phyloP scores from a whole-genome alignment of 2,797 vertebrate species.

The Acanthurus tractus region DNA sequence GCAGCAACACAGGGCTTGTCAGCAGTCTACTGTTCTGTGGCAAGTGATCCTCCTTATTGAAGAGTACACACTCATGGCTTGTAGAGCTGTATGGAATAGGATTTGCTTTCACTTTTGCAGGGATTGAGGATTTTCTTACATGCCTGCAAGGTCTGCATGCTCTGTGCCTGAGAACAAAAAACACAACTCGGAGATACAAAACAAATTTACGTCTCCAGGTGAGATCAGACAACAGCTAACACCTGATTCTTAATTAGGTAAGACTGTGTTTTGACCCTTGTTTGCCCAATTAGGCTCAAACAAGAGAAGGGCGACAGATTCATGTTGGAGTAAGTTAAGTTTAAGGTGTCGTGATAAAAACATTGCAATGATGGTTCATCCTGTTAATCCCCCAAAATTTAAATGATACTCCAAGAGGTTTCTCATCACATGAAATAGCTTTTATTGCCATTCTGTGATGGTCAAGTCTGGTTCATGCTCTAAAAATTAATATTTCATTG shows the following conservation, averaged over 20 bases:
- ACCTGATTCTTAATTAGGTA: conserved; percentile 3
- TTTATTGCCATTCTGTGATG: no score
- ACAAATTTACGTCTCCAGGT: conserved; percentile 24
- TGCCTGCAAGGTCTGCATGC: background rate
- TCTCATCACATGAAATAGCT: no score
- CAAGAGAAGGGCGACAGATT: conserved; percentile 17
- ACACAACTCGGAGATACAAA: conserved; percentile 4
- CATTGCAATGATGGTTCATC: no score
- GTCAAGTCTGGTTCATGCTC: no score
- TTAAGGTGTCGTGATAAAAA: no score
- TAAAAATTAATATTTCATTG: no score
- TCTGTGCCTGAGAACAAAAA: background rate
- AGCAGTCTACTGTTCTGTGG: conserved; percentile 49
- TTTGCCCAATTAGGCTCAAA: conserved; percentile 3
- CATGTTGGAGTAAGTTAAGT: background rate
- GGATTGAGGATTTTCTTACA: conserved; percentile 36
- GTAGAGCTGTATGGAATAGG: conserved; percentile 35
- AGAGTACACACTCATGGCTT: conserved; percentile 48
- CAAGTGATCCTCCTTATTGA: conserved; percentile 53
- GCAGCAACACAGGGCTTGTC: conserved; percentile 12
- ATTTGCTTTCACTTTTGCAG: conserved; percentile 34
- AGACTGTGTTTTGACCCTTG: conserved; percentile 34
- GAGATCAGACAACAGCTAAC: conserved; percentile 23
- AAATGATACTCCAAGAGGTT: no score
- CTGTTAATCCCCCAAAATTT: no score